phyloP scores from a whole-genome alignment of 1,140 invertebrate genomes.

The Idris sp. region DNA sequence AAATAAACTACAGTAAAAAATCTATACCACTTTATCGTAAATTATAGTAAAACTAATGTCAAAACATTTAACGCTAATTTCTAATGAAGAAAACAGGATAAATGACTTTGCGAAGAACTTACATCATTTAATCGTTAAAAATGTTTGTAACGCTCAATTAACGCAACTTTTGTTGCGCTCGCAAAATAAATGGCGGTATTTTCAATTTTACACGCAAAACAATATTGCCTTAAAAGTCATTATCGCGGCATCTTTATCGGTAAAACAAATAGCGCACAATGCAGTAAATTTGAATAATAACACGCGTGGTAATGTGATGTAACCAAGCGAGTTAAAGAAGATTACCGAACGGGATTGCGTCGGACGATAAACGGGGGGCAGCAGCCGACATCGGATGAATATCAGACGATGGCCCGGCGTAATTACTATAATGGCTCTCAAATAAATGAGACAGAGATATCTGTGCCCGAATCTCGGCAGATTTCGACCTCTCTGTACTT shows the following conservation, averaged over 20 bases:
- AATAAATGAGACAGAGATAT: constrained; percentile 62
- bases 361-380: constrained; percentile 33
- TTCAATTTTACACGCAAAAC: too few relatives aligned
- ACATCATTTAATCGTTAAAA: too few relatives aligned
- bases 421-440: constrained; percentile 59
- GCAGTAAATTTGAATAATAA: constrained; percentile 51
- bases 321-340: constrained; percentile 34
- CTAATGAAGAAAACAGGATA: too few relatives aligned
- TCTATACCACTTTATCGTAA: too few relatives aligned
- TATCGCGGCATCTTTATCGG: constrained; percentile 21
- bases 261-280: constrained; percentile 42
- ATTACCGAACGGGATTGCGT: constrained; percentile 48
- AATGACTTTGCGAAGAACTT: too few relatives aligned
- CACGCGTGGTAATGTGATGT: constrained; percentile 38
- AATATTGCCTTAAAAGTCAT: background rate
- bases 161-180: too few relatives aligned
- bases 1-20: too few relatives aligned
- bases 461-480: constrained; percentile 54
- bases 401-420: constrained; percentile 55
- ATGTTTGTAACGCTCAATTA: too few relatives aligned
- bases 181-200: too few relatives aligned
- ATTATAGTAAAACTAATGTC: too few relatives aligned
- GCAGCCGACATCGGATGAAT: constrained; percentile 44
- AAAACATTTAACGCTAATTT: too few relatives aligned
- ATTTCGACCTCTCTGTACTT: constrained; percentile 61